Conservation (phyloP, 2,113 vertebrate species). For the Cochlearius cochlearius region DNA sequence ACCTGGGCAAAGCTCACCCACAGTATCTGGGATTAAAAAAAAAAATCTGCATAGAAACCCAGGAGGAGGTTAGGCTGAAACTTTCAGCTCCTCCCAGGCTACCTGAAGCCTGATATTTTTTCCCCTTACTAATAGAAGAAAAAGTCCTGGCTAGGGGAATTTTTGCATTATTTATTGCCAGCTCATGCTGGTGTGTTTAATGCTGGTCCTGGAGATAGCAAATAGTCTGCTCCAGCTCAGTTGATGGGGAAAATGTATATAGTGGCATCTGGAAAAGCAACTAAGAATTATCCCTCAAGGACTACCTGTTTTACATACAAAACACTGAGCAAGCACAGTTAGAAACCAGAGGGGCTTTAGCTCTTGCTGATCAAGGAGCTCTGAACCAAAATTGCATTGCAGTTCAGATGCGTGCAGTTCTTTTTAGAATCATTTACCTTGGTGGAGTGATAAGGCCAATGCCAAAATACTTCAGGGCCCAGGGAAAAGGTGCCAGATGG, state of each 20-base stretch:
- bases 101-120: neutral
- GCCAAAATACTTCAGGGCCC: neutral
- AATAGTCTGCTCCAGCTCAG: neutral
- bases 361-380: neutral
- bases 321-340: neutral
- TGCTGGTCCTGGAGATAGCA: neutral
- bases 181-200: neutral
- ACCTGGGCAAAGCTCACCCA: neutral
- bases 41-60: neutral
- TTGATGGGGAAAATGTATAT: neutral
- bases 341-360: neutral
- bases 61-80: neutral
- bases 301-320: neutral
- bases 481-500: neutral
- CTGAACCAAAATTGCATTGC: neutral
- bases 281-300: neutral
- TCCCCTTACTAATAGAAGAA: neutral
- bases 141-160: neutral
- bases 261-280: neutral
- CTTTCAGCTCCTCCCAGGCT: neutral
- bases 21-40: neutral
- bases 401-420: neutral
- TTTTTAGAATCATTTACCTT: neutral
- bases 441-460: neutral
- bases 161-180: constrained; percentile 3